phyloP scores from a whole-genome alignment of 2,888 invertebrate species.

The Drosophila leonis region DNA sequence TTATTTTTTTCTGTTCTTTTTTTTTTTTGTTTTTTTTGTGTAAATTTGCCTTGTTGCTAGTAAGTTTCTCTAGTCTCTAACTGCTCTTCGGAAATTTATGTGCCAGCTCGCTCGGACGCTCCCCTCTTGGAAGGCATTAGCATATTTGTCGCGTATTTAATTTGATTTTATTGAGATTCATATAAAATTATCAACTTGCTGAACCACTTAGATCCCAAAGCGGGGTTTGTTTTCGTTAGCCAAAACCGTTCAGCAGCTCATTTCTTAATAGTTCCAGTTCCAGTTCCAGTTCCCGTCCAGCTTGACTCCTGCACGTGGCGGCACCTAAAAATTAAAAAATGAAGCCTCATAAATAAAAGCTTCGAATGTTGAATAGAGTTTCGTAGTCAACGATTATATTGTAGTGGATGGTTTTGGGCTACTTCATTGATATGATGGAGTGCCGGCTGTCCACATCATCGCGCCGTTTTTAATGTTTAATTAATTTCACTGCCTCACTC shows the following conservation, averaged over 20 bases:
- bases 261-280: conserved; percentile 41
- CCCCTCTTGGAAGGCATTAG: conserved; percentile 61
- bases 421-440: conserved; percentile 56
- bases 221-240: conserved; percentile 39
- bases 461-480: conserved; percentile 63
- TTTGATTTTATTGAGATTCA: conserved; percentile 78
- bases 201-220: conserved; percentile 69
- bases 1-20: neutral
- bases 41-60: conserved; percentile 30
- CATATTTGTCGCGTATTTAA: conserved; percentile 80
- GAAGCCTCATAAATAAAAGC: neutral
- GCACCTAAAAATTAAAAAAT: neutral
- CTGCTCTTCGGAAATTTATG: conserved; percentile 56
- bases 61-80: conserved; percentile 52
- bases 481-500: conserved; percentile 64
- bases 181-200: conserved; percentile 73
- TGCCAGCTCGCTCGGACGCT: conserved; percentile 34
- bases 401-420: neutral
- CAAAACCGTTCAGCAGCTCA: conserved; percentile 41
- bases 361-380: neutral
- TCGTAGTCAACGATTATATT: neutral
- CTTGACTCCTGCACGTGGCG: conserved; percentile 37
- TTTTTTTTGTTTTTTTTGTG: neutral
- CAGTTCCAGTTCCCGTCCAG: neutral
- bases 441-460: conserved; percentile 59